A percentile compares a stretch with the other conserved stretches of the same genome.
Evolutionary conservation across 2,113 vertebrate species (phyloP).

Genomic region (Scalopus aquaticus): DNA sequence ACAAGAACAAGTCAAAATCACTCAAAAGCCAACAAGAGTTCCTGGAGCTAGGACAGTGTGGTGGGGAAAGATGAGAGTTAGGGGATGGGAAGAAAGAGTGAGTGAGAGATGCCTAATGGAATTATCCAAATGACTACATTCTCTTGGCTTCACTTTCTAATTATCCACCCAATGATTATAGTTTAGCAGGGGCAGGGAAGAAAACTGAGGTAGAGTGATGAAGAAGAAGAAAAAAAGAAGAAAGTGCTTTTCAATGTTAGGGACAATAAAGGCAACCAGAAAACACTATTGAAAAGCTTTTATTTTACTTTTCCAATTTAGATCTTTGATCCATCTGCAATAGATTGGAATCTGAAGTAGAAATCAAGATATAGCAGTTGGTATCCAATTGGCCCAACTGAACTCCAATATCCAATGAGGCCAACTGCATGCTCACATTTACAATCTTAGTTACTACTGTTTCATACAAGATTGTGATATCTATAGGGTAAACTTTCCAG

Average conservation of each 20-base stretch:
- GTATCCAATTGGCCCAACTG: neutral
- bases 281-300: neutral
- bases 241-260: neutral
- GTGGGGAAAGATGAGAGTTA: neutral
- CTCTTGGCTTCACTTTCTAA: neutral
- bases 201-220: accelerated
- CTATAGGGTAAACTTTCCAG: neutral
- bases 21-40: neutral
- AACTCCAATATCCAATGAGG: neutral
- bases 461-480: neutral
- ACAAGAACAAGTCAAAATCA: neutral
- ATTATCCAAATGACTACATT: neutral
- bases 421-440: neutral
- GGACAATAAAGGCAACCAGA: neutral
- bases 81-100: neutral
- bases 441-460: neutral
- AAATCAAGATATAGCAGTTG: neutral
- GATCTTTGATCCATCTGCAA: neutral
- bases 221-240: neutral
- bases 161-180: neutral
- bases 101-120: neutral
- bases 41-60: neutral
- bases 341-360: neutral
- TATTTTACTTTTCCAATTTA: neutral
- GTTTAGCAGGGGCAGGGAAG: neutral